phyloP scores from a whole-genome alignment of 1,140 invertebrate genomes.

The Drusus annulatus region DNA sequence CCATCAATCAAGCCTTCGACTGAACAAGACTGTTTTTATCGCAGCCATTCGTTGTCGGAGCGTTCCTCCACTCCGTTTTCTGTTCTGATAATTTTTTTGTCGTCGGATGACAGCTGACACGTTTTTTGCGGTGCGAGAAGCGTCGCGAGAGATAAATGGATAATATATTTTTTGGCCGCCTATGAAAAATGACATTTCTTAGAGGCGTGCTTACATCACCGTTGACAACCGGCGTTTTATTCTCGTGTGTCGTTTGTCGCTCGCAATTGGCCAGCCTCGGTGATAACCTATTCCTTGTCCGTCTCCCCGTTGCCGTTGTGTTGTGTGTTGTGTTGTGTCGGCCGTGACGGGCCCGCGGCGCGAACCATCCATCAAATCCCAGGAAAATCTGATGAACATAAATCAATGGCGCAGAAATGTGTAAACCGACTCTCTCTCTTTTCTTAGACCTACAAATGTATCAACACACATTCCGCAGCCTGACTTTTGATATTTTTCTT shows the following conservation, averaged over 20 bases:
- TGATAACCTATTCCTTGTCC: slow-evolving; percentile 15
- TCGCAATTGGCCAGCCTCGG: slow-evolving; percentile 46
- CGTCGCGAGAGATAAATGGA: slow-evolving; percentile 55
- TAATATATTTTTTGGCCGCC: slow-evolving; percentile 49
- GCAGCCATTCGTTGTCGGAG: background rate
- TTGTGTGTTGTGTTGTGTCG: background rate
- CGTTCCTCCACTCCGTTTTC: slow-evolving; percentile 17
- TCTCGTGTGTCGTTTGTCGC: slow-evolving; percentile 36
- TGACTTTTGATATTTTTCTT: slow-evolving; percentile 4
- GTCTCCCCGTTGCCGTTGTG: background rate
- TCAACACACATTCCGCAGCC: background rate
- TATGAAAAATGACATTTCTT: slow-evolving; percentile 58
- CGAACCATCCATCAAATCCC: slow-evolving; percentile 54
- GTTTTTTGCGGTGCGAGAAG: slow-evolving; percentile 51
- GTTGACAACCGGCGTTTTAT: slow-evolving; percentile 53
- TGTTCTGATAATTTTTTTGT: slow-evolving; percentile 52
- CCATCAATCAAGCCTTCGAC: slow-evolving; percentile 9
- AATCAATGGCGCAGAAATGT: slow-evolving; percentile 51
- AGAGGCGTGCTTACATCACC: slow-evolving; percentile 56
- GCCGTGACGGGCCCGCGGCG: slow-evolving; percentile 29
- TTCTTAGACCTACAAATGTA: background rate
- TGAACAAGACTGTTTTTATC: background rate
- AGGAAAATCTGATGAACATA: slow-evolving; percentile 58
- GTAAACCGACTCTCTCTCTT: background rate
- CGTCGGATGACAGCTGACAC: slow-evolving; percentile 53